Percentiles rank a stretch among this genome's conserved stretches.
Evolutionary conservation across 2,113 vertebrate genomes (phyloP).

Genomic region (Chauna torquata): DNA sequence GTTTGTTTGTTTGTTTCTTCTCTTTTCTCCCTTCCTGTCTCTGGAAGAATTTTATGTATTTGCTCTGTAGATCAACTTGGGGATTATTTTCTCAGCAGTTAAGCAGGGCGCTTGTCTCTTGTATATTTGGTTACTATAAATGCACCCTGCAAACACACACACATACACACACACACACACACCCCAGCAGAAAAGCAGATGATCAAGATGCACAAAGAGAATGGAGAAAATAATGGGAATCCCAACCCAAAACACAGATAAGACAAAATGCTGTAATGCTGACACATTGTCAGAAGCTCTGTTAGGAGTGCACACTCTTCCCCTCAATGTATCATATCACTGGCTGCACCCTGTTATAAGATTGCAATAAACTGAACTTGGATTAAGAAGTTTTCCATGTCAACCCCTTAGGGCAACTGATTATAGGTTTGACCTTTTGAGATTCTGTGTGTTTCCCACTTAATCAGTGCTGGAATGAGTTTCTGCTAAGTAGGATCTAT

Average conservation of each 20-base stretch:
- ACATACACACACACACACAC: too few relatives aligned
- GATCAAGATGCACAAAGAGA: not conserved
- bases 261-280: not conserved
- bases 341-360: conserved; percentile 60
- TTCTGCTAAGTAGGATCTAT: conserved; percentile 80
- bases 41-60: not conserved
- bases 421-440: conserved; percentile 86
- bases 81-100: conserved; percentile 6
- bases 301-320: not conserved
- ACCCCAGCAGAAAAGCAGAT: conserved; percentile 13
- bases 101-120: not conserved
- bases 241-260: not conserved
- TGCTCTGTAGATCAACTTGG: not conserved
- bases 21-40: not conserved
- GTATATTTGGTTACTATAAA: not conserved
- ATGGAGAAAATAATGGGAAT: not conserved
- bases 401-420: conserved; percentile 78
- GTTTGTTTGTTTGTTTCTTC: not conserved
- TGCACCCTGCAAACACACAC: too few relatives aligned
- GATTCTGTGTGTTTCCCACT: conserved; percentile 83
- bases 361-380: conserved; percentile 70
- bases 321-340: not conserved
- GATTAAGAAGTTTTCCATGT: conserved; percentile 80
- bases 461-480: conserved; percentile 85
- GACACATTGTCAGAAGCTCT: not conserved